Evolutionary conservation across 2,113 vertebrate genomes (phyloP), one percentile per base, ranked within the genome.

Genomic region (Fulica atra): DNA sequence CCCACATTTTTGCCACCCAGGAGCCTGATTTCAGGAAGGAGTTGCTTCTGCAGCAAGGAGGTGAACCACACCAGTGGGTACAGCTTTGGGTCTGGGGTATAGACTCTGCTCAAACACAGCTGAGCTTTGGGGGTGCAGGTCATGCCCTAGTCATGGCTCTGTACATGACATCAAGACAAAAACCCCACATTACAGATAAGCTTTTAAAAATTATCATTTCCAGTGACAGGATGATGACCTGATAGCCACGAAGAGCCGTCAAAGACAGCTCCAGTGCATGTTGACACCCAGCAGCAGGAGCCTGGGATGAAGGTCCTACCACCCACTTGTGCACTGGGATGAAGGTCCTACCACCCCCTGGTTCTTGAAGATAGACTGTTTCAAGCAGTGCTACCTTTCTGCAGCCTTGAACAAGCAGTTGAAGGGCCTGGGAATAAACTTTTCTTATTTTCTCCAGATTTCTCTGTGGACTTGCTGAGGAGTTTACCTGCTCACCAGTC

Each of bases 51-150:
- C 38, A 44, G 28, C 10, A 9, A 23, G 63, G 19, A 48, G 8
- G 44, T 46, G 17, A 16, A 16, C 16, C 0, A 0, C 64, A 23
- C 3, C 1, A 3, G 11, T 21, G 44, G n/a, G 28, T 11, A 20
- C 11, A 33, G 2, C 13, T 88, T 24, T 35, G 74, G 35, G 16
- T 20, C 3, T 21, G 29, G 38, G 13, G 35, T 13, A 15, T 8
- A 9, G 28, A 7, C 23, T 42, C 40, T 36, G 21, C 65, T 29
- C 46, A 42, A 53, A 19, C 10, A 4, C 8, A 2, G 8, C 60
- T 25, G 29, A 54, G 73, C 23, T 71, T 25, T 16, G 3, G 12
- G 19, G 29, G 15, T 25, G 5, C 28, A 61, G 71, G 12, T 11
- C 18, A 15, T 16, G 9, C 11, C 38, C 26, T 68, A 63, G 42